phyloP scores from a whole-genome alignment of 2,888 invertebrate genomes.

The Oscheius sp. region DNA sequence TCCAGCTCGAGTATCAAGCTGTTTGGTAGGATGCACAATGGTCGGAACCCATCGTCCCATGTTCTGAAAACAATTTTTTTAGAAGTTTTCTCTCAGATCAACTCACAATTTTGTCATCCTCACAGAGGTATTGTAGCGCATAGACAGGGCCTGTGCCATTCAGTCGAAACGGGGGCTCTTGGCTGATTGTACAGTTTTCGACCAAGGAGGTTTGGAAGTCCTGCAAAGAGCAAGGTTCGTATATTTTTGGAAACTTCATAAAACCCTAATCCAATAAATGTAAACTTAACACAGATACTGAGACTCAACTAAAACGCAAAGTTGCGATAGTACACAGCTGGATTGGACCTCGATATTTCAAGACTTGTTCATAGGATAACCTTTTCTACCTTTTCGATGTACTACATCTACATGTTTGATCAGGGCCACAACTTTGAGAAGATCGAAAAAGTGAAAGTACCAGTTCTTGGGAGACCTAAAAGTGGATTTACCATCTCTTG shows the following conservation, averaged over 20 bases:
- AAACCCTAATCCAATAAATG: too few species aligned
- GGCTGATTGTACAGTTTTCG: constrained; percentile 34
- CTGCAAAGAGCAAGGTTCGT: not conserved
- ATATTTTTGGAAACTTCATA: not conserved
- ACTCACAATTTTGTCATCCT: constrained; percentile 14
- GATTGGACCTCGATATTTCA: too few species aligned
- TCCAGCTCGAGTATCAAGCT: not conserved
- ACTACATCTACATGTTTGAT: too few species aligned
- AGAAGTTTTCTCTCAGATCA: not conserved
- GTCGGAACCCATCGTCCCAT: constrained; percentile 50
- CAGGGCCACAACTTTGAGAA: too few species aligned
- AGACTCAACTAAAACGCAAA: too few species aligned
- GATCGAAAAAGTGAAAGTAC: too few species aligned
- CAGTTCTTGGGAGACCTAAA: too few species aligned
- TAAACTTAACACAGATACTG: too few species aligned
- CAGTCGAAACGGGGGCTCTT: constrained; percentile 30
- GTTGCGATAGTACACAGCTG: too few species aligned
- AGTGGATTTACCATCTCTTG: too few species aligned
- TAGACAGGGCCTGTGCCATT: constrained; percentile 30
- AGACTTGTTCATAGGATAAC: too few species aligned
- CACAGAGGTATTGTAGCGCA: constrained; percentile 34
- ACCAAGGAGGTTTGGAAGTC: constrained; percentile 27
- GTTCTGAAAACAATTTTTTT: constrained; percentile 10
- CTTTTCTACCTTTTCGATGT: too few species aligned
- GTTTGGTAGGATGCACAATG: constrained; percentile 46